Evolutionary conservation across 1,140 invertebrate species (phyloP).

Genomic region (Eciton burchellii): DNA sequence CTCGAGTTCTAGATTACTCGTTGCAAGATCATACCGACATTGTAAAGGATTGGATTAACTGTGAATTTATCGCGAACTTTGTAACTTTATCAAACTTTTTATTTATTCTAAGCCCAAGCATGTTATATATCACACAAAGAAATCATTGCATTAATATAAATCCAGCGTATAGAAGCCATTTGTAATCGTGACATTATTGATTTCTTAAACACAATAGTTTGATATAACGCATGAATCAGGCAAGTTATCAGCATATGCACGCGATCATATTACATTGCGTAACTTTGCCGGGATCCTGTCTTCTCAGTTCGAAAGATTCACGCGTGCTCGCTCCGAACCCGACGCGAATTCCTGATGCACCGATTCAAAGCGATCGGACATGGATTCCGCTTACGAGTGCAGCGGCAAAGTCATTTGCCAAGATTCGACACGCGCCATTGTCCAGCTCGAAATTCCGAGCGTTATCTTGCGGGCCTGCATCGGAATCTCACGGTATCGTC

Average conservation of each 20-base stretch:
- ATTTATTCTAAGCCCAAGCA: too few species aligned
- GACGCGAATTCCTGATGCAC: slow-evolving; percentile 43
- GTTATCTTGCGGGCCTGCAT: slow-evolving; percentile 34
- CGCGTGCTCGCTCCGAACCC: background rate
- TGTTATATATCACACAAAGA: slow-evolving; percentile 16
- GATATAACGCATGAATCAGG: background rate
- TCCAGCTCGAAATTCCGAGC: slow-evolving; percentile 48
- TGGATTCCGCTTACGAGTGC: slow-evolving; percentile 56
- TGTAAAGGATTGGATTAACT: background rate
- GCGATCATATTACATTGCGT: background rate
- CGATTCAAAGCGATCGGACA: slow-evolving; percentile 51
- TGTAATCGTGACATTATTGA: background rate
- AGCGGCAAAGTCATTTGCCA: slow-evolving; percentile 58
- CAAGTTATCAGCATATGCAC: too few species aligned
- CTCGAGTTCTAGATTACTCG: background rate
- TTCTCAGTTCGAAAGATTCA: slow-evolving; percentile 13
- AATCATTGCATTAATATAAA: background rate
- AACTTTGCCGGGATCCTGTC: background rate
- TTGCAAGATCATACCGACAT: background rate
- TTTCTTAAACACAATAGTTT: background rate
- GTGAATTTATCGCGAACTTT: background rate
- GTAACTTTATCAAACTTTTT: background rate
- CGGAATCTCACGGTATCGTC: slow-evolving; percentile 55
- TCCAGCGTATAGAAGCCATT: background rate
- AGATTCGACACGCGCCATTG: slow-evolving; percentile 57